phyloP scores from a whole-genome alignment of 2,888 invertebrate species.

The Synergus gifuensis region DNA sequence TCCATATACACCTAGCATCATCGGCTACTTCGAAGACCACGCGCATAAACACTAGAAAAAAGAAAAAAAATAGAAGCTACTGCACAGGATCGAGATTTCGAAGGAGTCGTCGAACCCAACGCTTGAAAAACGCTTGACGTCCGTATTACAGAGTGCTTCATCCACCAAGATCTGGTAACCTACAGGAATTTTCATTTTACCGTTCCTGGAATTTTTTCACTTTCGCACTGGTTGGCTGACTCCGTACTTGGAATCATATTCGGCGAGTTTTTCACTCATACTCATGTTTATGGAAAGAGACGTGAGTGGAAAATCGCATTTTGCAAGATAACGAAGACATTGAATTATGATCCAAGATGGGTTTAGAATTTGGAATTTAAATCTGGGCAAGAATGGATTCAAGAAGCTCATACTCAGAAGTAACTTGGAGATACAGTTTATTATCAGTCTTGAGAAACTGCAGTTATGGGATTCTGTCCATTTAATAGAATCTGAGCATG shows the following conservation, averaged over 20 bases:
- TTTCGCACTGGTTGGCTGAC: conserved; percentile 40
- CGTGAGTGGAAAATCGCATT: conserved; percentile 38
- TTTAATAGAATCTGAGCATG: neutral
- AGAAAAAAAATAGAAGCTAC: conserved; percentile 40
- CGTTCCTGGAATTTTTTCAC: conserved; percentile 29
- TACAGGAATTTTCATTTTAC: conserved; percentile 39
- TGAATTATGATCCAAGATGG: conserved; percentile 37
- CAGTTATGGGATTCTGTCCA: neutral
- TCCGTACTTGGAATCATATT: conserved; percentile 33
- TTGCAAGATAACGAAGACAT: conserved; percentile 32
- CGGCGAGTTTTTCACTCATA: conserved; percentile 34
- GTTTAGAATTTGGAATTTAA: conserved; percentile 25
- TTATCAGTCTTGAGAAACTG: neutral
- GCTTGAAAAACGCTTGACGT: conserved; percentile 22
- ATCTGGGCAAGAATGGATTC: conserved; percentile 12
- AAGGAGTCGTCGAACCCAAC: conserved; percentile 54
- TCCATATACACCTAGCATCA: conserved; percentile 47
- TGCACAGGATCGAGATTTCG: conserved; percentile 52
- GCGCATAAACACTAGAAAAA: conserved; percentile 50
- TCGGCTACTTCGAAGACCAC: conserved; percentile 10
- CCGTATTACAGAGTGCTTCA: conserved; percentile 34
- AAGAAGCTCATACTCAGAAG: neutral
- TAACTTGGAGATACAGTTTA: conserved; percentile 10
- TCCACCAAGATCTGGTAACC: conserved; percentile 35
- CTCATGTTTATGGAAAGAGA: conserved; percentile 39